Evolutionary conservation across 1,140 invertebrate genomes (phyloP), one percentile per base, ranked within the genome.

Genomic region (Ladona fulva): DNA sequence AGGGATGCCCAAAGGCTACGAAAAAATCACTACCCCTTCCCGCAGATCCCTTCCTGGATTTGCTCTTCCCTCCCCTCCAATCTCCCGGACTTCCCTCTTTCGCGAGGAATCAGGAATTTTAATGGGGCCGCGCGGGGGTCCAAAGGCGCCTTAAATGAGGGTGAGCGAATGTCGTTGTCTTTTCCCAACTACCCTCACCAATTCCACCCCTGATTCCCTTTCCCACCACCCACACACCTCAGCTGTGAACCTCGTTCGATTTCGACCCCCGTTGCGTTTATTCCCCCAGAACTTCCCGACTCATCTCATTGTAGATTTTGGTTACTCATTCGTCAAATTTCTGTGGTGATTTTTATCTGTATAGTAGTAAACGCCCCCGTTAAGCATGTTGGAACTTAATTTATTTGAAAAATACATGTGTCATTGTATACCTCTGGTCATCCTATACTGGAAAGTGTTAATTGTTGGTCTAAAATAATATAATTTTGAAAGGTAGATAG

Each of bases 101-200:
- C 52, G 52, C 52, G 52, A 22, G 52, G 52, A 19, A 52, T 11
- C 19, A 10, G 19, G 44, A 22, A 66, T 19, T 66, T 66, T 66
- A 19, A 66, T 19, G 14, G 52, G 52, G 44, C 10, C 10, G 44
- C 44, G 44, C 44, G 19, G 19, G 19, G 44, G 44, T 11, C 44
- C 44, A 52, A 52, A 52, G 44, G 52, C 52, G n/a, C 52, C 52
- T 66, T 66, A 66, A 66, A 66, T 66, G 52, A 66, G 52, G 52
- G 52, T 66, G 52, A 1, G 52, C 29, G 52, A 66, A 66, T 3
- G n/a, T 5, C 52, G 52, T 66, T 66, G 52, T 66, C 52, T 66
- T 22, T 66, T 22, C n/a, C 52, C 52, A 16, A 19, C 16, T 66
- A 19, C 52, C 52, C 52, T 22, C 52, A 12, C 16, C 52, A 6